Evolutionary conservation across 1,140 invertebrate species (phyloP).

Genomic region (Lordiphosa mommai): DNA sequence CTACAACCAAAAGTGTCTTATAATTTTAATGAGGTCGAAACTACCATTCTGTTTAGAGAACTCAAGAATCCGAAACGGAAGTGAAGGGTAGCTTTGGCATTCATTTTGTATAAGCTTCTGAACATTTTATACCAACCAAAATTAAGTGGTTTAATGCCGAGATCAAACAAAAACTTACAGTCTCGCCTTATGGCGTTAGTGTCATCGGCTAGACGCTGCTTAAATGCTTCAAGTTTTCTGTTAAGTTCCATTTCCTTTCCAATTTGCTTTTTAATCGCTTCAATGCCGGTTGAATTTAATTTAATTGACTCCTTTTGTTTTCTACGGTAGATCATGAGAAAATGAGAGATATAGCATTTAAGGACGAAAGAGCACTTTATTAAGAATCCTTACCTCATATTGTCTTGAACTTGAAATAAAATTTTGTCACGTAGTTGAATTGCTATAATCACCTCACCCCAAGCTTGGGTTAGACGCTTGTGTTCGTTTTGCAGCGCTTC

Average conservation of each 20-base stretch:
- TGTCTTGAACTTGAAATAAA: conserved; percentile 81
- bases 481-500: conserved; percentile 86
- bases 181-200: conserved; percentile 79
- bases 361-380: not conserved
- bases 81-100: no score
- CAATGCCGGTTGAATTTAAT: conserved; percentile 81
- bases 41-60: no score
- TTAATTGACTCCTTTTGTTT: conserved; percentile 82
- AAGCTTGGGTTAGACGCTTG: conserved; percentile 84
- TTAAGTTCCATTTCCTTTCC: conserved; percentile 85
- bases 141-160: not conserved
- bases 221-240: conserved; percentile 83
- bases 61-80: no score
- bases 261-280: conserved; percentile 83
- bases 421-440: conserved; percentile 85
- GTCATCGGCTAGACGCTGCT: conserved; percentile 82
- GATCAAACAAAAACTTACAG: conserved; percentile 41
- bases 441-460: conserved; percentile 86
- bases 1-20: no score
- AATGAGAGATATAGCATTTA: not conserved
- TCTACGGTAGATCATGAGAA: conserved; percentile 58
- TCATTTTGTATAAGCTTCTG: not conserved
- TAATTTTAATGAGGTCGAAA: no score
- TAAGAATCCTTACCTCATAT: conserved; percentile 29
- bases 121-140: not conserved